Percentiles rank a stretch among this genome's conserved stretches.
These are phyloP conservation scores for Zenarchopterus dispar DNA, from an alignment of 2,797 vertebrate genomes.

Conservation along the genomic window DNA sequence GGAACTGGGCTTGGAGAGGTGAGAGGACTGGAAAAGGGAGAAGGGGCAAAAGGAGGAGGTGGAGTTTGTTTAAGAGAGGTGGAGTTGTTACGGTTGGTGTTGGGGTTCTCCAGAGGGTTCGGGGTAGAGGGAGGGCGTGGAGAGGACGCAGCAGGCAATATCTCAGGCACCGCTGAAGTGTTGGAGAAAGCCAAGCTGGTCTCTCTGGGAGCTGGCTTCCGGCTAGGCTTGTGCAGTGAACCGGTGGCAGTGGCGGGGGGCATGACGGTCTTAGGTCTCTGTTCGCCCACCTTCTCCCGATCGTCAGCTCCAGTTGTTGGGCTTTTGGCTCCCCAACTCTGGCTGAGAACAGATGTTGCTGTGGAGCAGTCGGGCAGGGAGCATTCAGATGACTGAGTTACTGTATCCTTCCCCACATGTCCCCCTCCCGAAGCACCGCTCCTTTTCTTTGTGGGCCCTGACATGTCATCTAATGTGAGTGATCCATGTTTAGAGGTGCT, in stretches of 20 bases:
- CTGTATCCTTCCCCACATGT: constrained; percentile 72
- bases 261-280: constrained; percentile 31
- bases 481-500: constrained; percentile 89
- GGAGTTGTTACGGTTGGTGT: constrained; percentile 98
- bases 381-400: constrained; percentile 82
- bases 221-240: constrained; percentile 86
- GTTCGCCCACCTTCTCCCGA: constrained; percentile 43
- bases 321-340: constrained; percentile 70
- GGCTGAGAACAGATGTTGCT: constrained; percentile 87
- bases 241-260: constrained; percentile 67
- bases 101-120: constrained; percentile 86
- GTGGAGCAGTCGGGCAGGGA: constrained; percentile 88
- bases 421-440: constrained; percentile 67
- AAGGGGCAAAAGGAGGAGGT: constrained; percentile 51
- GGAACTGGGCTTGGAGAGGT: constrained; percentile 81
- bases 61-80: constrained; percentile 86
- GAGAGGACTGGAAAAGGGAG: constrained; percentile 65
- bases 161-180: constrained; percentile 52
- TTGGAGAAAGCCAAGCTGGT: constrained; percentile 48
- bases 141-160: constrained; percentile 21
- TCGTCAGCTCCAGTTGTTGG: constrained; percentile 49
- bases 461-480: constrained; percentile 69
- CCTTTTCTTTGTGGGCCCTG: constrained; percentile 62
- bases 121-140: constrained; percentile 51
- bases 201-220: constrained; percentile 86